phyloP scores from a whole-genome alignment of 2,888 invertebrate species.

The Eucriotettix oculatus region DNA sequence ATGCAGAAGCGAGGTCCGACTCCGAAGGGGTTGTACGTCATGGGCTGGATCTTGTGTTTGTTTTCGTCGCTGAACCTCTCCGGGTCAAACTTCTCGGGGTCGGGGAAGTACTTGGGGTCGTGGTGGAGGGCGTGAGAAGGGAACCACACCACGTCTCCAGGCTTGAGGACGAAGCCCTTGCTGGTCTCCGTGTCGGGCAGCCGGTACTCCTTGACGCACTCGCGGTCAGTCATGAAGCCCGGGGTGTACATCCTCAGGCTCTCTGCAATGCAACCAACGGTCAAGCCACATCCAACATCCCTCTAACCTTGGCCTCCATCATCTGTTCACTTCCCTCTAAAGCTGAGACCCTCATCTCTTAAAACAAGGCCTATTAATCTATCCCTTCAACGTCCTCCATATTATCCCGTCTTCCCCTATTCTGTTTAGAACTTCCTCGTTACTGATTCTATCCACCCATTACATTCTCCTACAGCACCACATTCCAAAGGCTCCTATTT shows the following conservation, averaged over 20 bases:
- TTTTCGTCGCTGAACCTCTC: conserved; percentile 29
- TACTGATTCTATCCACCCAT: too few species aligned
- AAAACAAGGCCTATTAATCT: too few species aligned
- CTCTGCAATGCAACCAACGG: too few species aligned
- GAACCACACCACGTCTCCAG: conserved; percentile 14
- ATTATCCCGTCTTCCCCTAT: too few species aligned
- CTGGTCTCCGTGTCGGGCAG: not conserved
- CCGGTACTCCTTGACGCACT: conserved; percentile 32
- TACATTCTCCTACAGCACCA: too few species aligned
- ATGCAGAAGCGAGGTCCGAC: conserved; percentile 16
- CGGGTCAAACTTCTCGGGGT: conserved; percentile 36
- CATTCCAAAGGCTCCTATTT: too few species aligned
- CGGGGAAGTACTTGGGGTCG: conserved; percentile 19
- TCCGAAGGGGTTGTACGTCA: conserved; percentile 17
- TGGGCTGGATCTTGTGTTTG: conserved; percentile 12
- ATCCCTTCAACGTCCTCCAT: too few species aligned
- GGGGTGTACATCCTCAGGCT: conserved; percentile 34
- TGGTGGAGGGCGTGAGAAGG: conserved; percentile 22
- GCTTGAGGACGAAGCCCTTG: not conserved
- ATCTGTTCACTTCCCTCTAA: too few species aligned
- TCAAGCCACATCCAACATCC: too few species aligned
- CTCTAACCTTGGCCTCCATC: too few species aligned
- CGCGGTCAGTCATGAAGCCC: conserved; percentile 26
- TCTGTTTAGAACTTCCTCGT: too few species aligned
- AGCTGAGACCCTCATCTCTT: too few species aligned